These are phyloP conservation scores for Enteromius viviparus DNA, from an alignment of 2,797 vertebrate genomes.

Conservation along the genomic window DNA sequence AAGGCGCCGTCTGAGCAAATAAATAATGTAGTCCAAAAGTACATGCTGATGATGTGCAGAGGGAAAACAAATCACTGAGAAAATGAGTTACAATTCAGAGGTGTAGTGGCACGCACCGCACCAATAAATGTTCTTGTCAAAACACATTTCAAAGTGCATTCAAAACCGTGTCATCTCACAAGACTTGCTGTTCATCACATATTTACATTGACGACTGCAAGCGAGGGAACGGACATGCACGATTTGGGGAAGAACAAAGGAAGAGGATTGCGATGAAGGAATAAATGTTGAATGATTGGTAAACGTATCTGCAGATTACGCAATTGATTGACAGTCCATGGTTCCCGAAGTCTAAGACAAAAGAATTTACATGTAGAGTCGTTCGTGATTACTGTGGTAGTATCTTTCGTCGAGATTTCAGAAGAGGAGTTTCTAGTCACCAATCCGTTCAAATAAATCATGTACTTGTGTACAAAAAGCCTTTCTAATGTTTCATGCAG, in stretches of 20 bases:
- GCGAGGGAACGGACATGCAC: background rate
- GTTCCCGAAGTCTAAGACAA: background rate
- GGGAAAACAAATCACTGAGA: constrained; percentile 55
- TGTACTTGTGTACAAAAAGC: background rate
- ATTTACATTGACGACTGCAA: constrained; percentile 23
- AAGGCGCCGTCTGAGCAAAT: constrained; percentile 49
- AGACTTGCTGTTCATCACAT: constrained; percentile 16
- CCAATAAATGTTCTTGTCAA: constrained; percentile 40
- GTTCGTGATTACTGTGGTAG: background rate
- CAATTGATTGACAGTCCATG: background rate
- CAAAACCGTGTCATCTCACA: constrained; percentile 30
- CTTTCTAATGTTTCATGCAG: background rate
- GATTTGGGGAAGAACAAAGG: background rate
- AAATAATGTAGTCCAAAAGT: constrained; percentile 65
- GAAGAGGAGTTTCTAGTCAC: background rate
- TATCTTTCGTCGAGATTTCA: background rate
- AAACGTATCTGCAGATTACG: constrained; percentile 15
- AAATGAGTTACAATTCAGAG: constrained; percentile 45
- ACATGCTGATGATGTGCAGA: constrained; percentile 54
- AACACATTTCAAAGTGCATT: constrained; percentile 31
- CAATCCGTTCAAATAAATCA: background rate
- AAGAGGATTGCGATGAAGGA: background rate
- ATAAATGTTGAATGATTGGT: background rate
- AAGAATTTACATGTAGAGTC: background rate
- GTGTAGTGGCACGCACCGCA: constrained; percentile 4